Percentiles rank a stretch among this genome's conserved stretches.
Conservation (phyloP, 1,140 invertebrate genomes). For the Aphaenogaster ashmeadi region DNA sequence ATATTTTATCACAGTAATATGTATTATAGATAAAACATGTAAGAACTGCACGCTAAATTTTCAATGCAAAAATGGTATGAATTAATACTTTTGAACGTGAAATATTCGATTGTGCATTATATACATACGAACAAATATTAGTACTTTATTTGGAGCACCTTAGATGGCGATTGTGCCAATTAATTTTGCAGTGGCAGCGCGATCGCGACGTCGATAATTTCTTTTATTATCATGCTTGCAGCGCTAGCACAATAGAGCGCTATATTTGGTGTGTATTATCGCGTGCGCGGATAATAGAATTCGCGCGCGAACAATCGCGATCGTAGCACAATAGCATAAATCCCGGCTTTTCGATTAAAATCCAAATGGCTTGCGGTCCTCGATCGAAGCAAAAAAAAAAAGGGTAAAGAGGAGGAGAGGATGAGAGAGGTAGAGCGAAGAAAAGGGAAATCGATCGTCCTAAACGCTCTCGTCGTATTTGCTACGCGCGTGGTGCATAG, state of each 20-base stretch:
- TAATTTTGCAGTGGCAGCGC: constrained; percentile 45
- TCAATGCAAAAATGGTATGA: neutral
- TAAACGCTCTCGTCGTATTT: constrained; percentile 47
- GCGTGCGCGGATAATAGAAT: constrained; percentile 60
- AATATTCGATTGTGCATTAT: constrained; percentile 10
- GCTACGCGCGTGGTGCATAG: neutral
- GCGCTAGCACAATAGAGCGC: constrained; percentile 42
- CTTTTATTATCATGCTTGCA: constrained; percentile 59
- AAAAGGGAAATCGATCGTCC: constrained; percentile 8
- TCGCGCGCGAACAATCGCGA: constrained; percentile 38
- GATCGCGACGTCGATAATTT: constrained; percentile 57
- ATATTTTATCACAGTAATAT: neutral
- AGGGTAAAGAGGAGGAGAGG: neutral
- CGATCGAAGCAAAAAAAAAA: constrained; percentile 17
- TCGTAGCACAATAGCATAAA: constrained; percentile 55
- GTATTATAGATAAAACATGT: neutral
- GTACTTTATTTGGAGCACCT: constrained; percentile 5
- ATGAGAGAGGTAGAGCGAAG: neutral
- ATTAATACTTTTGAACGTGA: neutral
- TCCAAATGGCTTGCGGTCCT: constrained; percentile 66
- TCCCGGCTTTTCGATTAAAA: constrained; percentile 68
- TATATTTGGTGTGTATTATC: constrained; percentile 59
- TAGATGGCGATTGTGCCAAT: constrained; percentile 39
- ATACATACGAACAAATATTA: constrained; percentile 25
- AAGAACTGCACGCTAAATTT: neutral